Base-by-base conservation (phyloP, 2,797 vertebrate genomes). In the Pipistrellus nathusii region DNA sequence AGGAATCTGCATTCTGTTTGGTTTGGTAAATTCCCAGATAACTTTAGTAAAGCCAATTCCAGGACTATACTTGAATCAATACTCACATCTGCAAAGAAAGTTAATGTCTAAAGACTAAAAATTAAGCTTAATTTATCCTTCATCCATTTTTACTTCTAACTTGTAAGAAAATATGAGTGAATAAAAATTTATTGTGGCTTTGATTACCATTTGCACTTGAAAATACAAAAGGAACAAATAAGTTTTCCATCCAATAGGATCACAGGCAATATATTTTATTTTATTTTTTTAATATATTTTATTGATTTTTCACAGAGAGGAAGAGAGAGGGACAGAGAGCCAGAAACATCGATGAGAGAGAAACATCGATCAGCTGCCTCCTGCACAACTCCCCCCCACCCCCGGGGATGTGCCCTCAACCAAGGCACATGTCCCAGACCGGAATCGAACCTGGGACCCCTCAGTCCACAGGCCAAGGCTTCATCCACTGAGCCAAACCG, bases 171-270 rank as follows among this genome's bases (percentile, higher is more conserved):
- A 86, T 83, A n/a, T 21, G 3, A 73, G 12, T 82, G 2, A 95
- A 38, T 76, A 23, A 55, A 69, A 86, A 23, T 53, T 51, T 84
- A 76, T 5, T 85, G 6, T 59, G 35, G 5, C 5, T 73, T 90
- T 94, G 41, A 64, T 78, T 85, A 81, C 21, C 27, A 91, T 46
- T 78, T 85, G 23, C 48, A 44, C 4, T 76, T 94, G 41, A 84
- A 94, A 94, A 46, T 3, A 81, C 41, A 77, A 75, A 66, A 7
- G 25, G 35, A 80, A 80, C 32, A 68, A 91, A 62, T 84, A 51
- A 44, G 1, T 73, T 69, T 73, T 32, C 68, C 17, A 85, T 68
- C 21, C 84, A 46, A 76, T 68, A 90, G 12, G 21, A 73, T 76
- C 85, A 90, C n/a, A 85, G 25, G 38, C 41, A 95, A 38, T 77